Evolutionary conservation across 2,888 invertebrate species (phyloP), one percentile per base, ranked within the genome.

Genomic region (Coremacera marginata): DNA sequence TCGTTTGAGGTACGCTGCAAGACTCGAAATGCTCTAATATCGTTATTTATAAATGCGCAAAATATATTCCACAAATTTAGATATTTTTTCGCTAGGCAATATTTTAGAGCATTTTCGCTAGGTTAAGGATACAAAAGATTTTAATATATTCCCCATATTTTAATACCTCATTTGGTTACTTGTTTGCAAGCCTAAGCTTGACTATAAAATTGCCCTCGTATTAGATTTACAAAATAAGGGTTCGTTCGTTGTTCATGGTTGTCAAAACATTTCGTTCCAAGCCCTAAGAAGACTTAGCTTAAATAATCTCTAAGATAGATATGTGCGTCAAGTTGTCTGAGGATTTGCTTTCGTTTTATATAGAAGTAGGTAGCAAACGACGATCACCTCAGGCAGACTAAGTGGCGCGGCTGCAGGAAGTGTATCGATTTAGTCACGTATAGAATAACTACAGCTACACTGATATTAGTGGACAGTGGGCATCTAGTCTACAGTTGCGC

Each of bases 301-400:
- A 55, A 19, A 22, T 55, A 55, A 2, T 44, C 44, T 14, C 44
- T 11, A 44, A 2, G 44, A 60, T 27, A 16, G 31, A 31, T 31
- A 31, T 27, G 27, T 31, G 68, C 49, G 68, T 51, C 68, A 51
- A 68, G 27, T 68, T 51, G 68, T 68, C 68, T 68, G 68, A 11
- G 14, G 11, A 27, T 11, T 7, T 27, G 11, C 27, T 60, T 16
- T 19, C 11, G n/a, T 49, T 14, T 22, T n/a, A 14, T 14, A 9
- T 5, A 2, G 25, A 11, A 5, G 25, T 7, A 51, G 44, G 27
- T 60, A 60, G 51, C 14, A 14, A 51, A 11, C 27, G 27, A 49
- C 27, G 2, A 25, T 49, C 7, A 51, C 19, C 51, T 27, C 16
- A 63, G 63, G 31, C 63, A 68, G 68, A 68, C 68, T n/a, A 8